A percentile compares a stretch with the other conserved stretches of the same genome.
Conservation (phyloP, 1,140 invertebrate species). For the Drosophila bipectinata region DNA sequence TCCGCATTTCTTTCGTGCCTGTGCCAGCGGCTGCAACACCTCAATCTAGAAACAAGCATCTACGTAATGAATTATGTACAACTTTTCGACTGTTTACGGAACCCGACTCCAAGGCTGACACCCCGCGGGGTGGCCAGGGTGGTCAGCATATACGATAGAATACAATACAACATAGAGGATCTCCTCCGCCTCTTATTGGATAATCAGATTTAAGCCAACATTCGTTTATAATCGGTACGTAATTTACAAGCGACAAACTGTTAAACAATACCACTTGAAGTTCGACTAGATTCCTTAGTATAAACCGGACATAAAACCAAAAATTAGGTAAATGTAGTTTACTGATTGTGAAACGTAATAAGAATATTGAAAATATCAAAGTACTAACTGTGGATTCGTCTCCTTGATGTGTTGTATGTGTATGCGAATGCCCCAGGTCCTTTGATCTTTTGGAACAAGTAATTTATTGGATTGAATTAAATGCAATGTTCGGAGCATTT, state of each 20-base stretch:
- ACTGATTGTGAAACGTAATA: slow-evolving; percentile 12
- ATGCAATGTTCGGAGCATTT: slow-evolving; percentile 28
- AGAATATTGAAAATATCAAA: slow-evolving; percentile 18
- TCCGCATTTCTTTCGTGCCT: slow-evolving; percentile 1
- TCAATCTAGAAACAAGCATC: slow-evolving; percentile 55
- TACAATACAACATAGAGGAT: slow-evolving; percentile 21
- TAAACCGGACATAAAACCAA: slow-evolving; percentile 24
- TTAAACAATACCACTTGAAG: slow-evolving; percentile 61
- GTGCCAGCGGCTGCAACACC: slow-evolving; percentile 22
- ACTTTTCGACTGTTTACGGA: slow-evolving; percentile 56
- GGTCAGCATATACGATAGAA: slow-evolving; percentile 25
- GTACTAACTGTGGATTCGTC: slow-evolving; percentile 41
- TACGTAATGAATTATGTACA: slow-evolving; percentile 74
- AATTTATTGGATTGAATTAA: not conserved
- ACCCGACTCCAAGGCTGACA: not conserved
- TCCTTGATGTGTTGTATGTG: slow-evolving; percentile 63
- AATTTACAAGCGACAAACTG: slow-evolving; percentile 44
- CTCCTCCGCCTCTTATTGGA: slow-evolving; percentile 33
- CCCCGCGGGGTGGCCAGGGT: not conserved
- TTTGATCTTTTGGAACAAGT: slow-evolving; percentile 16
- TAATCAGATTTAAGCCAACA: slow-evolving; percentile 49
- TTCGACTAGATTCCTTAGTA: slow-evolving; percentile 69
- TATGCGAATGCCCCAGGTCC: slow-evolving; percentile 41
- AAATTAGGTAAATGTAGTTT: slow-evolving; percentile 25
- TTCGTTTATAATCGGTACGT: slow-evolving; percentile 52